These are phyloP conservation scores for Eulemur rubriventer DNA, from an alignment of 2,797 vertebrate species.

Conservation along the genomic window DNA sequence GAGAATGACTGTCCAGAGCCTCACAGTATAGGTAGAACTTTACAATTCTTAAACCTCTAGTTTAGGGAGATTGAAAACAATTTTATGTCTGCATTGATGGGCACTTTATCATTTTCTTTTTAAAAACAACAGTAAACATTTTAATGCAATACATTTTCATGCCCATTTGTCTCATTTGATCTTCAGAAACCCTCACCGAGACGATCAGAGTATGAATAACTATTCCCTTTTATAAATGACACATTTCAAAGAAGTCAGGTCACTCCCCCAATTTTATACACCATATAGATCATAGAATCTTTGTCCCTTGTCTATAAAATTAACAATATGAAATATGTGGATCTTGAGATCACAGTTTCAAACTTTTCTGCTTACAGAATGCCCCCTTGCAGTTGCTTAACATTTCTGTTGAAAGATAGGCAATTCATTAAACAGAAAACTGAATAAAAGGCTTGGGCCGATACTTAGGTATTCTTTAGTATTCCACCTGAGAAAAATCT, in stretches of 20 bases:
- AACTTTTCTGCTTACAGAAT: conserved; percentile 59
- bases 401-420: conserved; percentile 44
- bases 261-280: background rate
- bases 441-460: conserved; percentile 67
- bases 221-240: background rate
- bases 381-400: conserved; percentile 66
- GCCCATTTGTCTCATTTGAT: background rate
- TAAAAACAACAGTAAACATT: background rate
- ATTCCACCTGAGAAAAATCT: conserved; percentile 71
- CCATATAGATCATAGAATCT: background rate
- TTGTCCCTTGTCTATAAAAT: background rate
- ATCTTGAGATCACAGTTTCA: conserved; percentile 28
- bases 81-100: background rate
- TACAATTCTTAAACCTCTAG: background rate
- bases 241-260: background rate
- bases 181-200: background rate
- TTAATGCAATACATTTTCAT: background rate
- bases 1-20: background rate
- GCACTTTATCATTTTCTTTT: background rate
- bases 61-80: background rate
- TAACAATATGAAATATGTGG: background rate
- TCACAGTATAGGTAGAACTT: background rate
- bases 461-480: conserved; percentile 69
- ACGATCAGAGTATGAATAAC: background rate
- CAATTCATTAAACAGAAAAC: conserved; percentile 61